Conservation (phyloP, 2,113 vertebrate genomes). For the Galemys pyrenaicus region DNA sequence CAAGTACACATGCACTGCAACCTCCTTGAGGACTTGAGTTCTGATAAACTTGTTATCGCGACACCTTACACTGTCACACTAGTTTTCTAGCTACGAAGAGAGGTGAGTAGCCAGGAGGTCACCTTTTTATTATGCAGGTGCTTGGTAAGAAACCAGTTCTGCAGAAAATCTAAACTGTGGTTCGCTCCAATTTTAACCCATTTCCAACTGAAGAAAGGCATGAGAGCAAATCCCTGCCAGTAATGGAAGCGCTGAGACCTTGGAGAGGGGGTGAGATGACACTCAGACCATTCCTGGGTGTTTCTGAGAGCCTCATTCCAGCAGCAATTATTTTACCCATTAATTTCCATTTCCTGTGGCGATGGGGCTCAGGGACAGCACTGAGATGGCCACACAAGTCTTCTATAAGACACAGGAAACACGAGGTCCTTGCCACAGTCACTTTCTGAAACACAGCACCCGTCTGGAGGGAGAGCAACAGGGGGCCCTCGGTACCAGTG, state of each 20-base stretch:
- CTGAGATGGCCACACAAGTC: neutral
- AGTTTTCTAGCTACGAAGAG: neutral
- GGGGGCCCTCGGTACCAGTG: accelerated
- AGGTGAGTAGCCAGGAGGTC: neutral
- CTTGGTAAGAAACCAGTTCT: neutral
- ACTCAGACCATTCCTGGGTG: neutral
- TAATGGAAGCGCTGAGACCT: neutral
- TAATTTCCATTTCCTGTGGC: neutral
- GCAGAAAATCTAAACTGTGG: neutral
- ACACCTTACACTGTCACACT: neutral
- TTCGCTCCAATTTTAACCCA: neutral
- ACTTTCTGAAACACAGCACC: neutral
- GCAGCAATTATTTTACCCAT: neutral
- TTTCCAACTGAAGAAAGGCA: neutral
- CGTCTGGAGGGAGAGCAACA: neutral
- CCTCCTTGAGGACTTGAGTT: neutral
- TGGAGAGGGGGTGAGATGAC: neutral
- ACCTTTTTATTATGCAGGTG: neutral
- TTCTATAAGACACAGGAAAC: neutral
- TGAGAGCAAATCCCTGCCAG: neutral
- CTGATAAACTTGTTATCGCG: neutral
- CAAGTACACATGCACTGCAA: neutral
- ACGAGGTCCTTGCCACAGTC: neutral
- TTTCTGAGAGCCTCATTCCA: neutral
- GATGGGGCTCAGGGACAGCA: neutral